A percentile compares a stretch with the other conserved stretches of the same genome.
Conservation (phyloP, 1,140 invertebrate genomes). For the Zaprionus tsacasi region DNA sequence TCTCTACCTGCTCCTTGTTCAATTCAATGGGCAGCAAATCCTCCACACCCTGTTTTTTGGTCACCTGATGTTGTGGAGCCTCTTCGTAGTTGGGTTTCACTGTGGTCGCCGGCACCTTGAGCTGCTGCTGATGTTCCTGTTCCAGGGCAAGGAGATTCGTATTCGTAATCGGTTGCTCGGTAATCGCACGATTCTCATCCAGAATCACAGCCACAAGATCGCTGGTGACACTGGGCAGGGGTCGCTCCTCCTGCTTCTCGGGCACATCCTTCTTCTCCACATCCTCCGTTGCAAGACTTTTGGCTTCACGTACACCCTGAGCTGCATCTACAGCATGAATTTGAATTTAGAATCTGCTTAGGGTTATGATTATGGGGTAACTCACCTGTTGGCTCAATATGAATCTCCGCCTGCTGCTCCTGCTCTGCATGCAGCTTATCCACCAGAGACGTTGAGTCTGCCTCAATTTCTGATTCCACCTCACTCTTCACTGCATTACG, state of each 20-base stretch:
- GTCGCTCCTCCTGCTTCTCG: slow-evolving; percentile 10
- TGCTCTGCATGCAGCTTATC: slow-evolving; percentile 30
- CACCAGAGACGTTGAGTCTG: slow-evolving; percentile 29
- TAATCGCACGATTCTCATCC: slow-evolving; percentile 65
- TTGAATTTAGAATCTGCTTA: not conserved
- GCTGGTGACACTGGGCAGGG: slow-evolving; percentile 56
- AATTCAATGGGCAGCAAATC: slow-evolving; percentile 47
- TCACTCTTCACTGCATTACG: slow-evolving; percentile 68
- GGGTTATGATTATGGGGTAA: not conserved
- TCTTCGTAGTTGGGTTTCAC: slow-evolving; percentile 46
- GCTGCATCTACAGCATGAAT: slow-evolving; percentile 9
- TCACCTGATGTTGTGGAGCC: slow-evolving; percentile 61
- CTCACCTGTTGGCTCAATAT: slow-evolving; percentile 41
- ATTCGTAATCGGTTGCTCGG: slow-evolving; percentile 62
- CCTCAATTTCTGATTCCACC: slow-evolving; percentile 60
- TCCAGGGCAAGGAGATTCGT: slow-evolving; percentile 58
- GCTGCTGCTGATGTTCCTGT: slow-evolving; percentile 41
- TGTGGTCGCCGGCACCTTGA: slow-evolving; percentile 21
- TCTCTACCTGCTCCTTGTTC: slow-evolving; percentile 11
- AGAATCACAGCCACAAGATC: slow-evolving; percentile 61
- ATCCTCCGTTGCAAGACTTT: slow-evolving; percentile 41
- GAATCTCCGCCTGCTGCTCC: not conserved
- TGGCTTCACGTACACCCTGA: slow-evolving; percentile 55
- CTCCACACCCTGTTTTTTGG: slow-evolving; percentile 69
- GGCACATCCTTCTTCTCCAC: not conserved